Base-by-base conservation (phyloP, 2,797 vertebrate species). In the Danio kyathit region DNA sequence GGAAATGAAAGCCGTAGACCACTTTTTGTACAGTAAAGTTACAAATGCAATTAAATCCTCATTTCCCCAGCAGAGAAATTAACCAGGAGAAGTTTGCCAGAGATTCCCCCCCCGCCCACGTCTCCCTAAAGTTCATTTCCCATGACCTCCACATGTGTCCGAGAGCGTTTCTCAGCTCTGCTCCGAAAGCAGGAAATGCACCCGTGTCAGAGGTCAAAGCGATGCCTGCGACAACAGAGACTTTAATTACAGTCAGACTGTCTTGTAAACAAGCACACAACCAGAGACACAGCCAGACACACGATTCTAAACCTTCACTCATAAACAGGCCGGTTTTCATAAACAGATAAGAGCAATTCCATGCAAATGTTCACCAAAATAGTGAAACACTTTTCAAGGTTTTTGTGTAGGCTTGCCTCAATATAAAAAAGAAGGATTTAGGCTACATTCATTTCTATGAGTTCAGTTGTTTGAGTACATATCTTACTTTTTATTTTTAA, bases 71-170 rank as follows among this genome's bases (percentile, higher is more conserved):
- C 71, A 80, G 51, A 74, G 40, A 74, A 74, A 77, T 43, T 41
- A 80, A 80, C 51, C 75, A 74, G 21, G 17, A 80, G 63, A 69
- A 59, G 73, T 85, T 51, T 72, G 59, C 60, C 56, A 70, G 40
- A 84, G 77, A 46, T 66, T 85, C 77, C 86, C 87, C 86, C 87
- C 88, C 86, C 46, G 12, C 46, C 1, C 46, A 48, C 46, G 12
- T 13, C 86, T 88, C 85, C 88, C 85, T 89, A 64, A 88, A 85
- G 88, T 90, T 89, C 87, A 84, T 90, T 95, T 94, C 94, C 93
- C 94, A 95, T 93, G 93, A 93, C 91, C 94, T 85, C 88, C 87
- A 83, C 91, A 92, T 92, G 88, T 92, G 92, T 90, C 90, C 86
- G 88, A 86, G 88, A 87, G 85, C 84, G 85, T 87, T 93, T 93